Evolutionary conservation across 2,113 vertebrate species (phyloP).

Genomic region (Eonycteris spelaea): DNA sequence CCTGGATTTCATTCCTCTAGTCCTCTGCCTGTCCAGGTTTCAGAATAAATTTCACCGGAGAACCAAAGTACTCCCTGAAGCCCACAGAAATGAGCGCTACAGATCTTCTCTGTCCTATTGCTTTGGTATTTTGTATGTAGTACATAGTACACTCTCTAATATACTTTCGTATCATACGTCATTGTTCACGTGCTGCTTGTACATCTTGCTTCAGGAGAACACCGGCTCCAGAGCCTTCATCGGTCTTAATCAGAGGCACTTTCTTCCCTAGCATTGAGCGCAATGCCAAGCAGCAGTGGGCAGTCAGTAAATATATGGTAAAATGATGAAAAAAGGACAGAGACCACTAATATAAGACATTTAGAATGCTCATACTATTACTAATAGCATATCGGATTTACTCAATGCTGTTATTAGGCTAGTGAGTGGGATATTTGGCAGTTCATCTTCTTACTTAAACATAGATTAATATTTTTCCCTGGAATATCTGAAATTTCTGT

Average conservation of each 20-base stretch:
- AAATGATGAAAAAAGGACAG: neutral
- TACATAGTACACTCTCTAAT: neutral
- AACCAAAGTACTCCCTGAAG: neutral
- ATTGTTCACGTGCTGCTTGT: neutral
- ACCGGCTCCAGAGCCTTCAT: neutral
- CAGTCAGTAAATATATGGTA: neutral
- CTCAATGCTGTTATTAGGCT: constrained; percentile 47
- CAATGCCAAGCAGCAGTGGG: neutral
- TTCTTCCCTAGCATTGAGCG: neutral
- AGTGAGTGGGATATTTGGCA: constrained; percentile 35
- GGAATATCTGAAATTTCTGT: constrained; percentile 75
- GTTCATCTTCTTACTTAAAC: constrained; percentile 22
- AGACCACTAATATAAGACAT: neutral
- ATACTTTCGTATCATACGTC: neutral
- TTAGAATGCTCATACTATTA: constrained; percentile 3
- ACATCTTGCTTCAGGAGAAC: neutral
- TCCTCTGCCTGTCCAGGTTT: neutral
- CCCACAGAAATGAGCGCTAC: neutral
- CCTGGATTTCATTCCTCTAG: neutral
- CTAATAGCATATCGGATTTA: constrained; percentile 42
- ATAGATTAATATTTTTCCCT: constrained; percentile 41
- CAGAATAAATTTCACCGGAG: neutral
- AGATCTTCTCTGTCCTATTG: neutral
- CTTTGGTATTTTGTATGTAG: neutral
- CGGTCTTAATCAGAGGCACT: neutral